phyloP scores from a whole-genome alignment of 1,140 invertebrate species.

The Mizuhopecten yessoensis region DNA sequence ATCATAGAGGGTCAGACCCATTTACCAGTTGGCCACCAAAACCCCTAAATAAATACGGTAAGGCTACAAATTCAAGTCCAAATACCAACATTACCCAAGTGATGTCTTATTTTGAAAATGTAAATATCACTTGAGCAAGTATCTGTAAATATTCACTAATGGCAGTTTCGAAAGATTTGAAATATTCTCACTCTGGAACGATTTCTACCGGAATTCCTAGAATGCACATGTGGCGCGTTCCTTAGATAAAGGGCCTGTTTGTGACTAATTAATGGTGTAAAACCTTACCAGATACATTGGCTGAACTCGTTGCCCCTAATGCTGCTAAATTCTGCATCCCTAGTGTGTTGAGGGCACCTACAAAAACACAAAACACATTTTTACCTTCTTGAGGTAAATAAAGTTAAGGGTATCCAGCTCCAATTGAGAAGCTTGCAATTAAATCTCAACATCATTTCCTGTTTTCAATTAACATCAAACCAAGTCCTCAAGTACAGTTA shows the following conservation, averaged over 20 bases:
- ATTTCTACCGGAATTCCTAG: not conserved
- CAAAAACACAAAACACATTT: constrained; percentile 49
- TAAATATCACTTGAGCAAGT: not conserved
- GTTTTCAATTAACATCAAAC: constrained; percentile 35
- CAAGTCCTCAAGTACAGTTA: not conserved
- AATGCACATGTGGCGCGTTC: not conserved
- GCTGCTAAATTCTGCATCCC: constrained; percentile 93
- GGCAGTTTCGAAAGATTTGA: not conserved
- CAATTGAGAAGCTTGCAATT: not conserved
- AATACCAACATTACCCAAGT: not conserved
- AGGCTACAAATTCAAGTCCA: not conserved
- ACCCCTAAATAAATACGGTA: too few species aligned
- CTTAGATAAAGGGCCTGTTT: not conserved
- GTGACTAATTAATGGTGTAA: not conserved
- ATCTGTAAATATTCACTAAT: not conserved
- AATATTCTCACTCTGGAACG: not conserved
- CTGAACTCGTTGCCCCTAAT: constrained; percentile 88
- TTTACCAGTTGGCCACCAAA: too few species aligned
- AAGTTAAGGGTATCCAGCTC: not conserved
- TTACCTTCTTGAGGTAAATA: not conserved
- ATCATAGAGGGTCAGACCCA: not conserved
- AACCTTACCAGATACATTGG: constrained; percentile 65
- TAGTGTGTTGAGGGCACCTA: constrained; percentile 68
- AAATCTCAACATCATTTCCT: not conserved
- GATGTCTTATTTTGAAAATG: not conserved